These are phyloP conservation scores for Leptodactylus fallax DNA, from an alignment of 2,797 vertebrate species.

Conservation along the genomic window DNA sequence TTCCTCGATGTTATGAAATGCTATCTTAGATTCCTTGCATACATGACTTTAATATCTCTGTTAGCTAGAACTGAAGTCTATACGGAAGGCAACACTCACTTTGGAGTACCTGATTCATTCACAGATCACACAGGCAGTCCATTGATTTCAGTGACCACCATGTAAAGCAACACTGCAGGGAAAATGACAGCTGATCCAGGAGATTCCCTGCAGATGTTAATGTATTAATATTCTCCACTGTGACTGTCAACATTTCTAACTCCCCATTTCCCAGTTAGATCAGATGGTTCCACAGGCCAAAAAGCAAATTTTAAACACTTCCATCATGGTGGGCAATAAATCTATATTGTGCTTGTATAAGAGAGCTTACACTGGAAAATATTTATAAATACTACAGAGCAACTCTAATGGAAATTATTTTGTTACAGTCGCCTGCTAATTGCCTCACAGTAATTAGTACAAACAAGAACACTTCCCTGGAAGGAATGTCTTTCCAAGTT, in stretches of 20 bases:
- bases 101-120: neutral
- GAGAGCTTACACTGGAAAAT: neutral
- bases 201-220: neutral
- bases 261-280: neutral
- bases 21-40: neutral
- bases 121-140: neutral
- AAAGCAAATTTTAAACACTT: neutral
- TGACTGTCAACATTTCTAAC: neutral
- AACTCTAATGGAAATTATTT: slow-evolving; percentile 44
- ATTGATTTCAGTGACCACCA: neutral
- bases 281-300: neutral
- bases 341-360: slow-evolving; percentile 12
- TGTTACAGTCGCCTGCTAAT: slow-evolving; percentile 55
- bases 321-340: neutral
- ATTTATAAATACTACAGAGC: slow-evolving; percentile 32
- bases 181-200: neutral
- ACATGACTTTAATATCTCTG: neutral
- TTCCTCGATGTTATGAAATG: neutral
- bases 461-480: slow-evolving; percentile 52
- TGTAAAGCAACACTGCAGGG: neutral
- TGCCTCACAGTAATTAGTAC: slow-evolving; percentile 55
- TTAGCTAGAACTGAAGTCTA: neutral
- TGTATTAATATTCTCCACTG: neutral
- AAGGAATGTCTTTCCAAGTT: slow-evolving; percentile 13
- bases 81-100: neutral